Evolutionary conservation across 2,797 vertebrate species (phyloP).

Genomic region (Enteromius thamalakanensis): DNA sequence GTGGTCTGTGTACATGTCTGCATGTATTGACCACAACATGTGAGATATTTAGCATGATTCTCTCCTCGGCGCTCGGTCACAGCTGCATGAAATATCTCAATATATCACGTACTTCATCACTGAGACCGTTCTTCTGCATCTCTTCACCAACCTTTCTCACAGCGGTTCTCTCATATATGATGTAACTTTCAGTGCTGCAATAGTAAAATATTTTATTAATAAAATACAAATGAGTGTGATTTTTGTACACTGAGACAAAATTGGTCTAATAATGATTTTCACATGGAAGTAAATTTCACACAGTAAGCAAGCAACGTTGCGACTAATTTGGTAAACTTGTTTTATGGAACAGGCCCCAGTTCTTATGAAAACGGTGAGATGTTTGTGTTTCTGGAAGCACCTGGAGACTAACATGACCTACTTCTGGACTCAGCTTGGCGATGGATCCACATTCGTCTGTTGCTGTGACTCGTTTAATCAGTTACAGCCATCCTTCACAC

Average conservation of each 20-base stretch:
- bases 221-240: background rate
- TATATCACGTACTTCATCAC: background rate
- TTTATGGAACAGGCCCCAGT: background rate
- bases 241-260: background rate
- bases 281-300: background rate
- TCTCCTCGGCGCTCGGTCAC: background rate
- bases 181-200: background rate
- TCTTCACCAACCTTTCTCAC: background rate
- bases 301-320: no score
- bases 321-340: no score
- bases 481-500: background rate
- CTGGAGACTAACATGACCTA: background rate
- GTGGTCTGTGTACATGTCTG: conserved; percentile 61
- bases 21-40: conserved; percentile 51
- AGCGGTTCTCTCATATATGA: background rate
- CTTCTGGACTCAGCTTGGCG: background rate
- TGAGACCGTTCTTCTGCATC: background rate
- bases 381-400: background rate
- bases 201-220: conserved; percentile 4
- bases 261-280: background rate
- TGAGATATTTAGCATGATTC: background rate
- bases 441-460: background rate
- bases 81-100: background rate
- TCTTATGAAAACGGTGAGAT: background rate
- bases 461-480: background rate